phyloP scores from a whole-genome alignment of 2,113 vertebrate species.

The Tragelaphus imberbis region DNA sequence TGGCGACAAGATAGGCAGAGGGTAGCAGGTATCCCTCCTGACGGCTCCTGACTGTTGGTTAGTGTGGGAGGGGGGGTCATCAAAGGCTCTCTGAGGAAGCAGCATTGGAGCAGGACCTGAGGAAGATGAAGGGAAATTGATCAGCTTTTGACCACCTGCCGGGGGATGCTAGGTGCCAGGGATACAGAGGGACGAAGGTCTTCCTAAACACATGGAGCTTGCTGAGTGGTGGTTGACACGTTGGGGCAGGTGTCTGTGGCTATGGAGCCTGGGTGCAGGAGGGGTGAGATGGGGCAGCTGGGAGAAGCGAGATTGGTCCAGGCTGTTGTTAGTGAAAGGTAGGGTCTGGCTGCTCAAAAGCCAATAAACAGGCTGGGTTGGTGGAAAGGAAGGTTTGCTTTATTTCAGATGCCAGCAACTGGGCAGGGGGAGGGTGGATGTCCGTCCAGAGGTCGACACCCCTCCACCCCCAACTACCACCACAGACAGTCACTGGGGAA shows the following conservation, averaged over 20 bases:
- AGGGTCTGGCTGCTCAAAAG: neutral
- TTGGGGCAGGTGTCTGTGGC: neutral
- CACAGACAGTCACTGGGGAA: neutral
- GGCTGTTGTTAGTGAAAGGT: neutral
- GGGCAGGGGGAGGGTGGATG: neutral
- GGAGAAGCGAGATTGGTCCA: neutral
- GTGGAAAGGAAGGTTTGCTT: neutral
- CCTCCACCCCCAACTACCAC: neutral
- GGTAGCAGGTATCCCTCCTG: neutral
- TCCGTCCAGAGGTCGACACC: neutral
- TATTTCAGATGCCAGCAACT: neutral
- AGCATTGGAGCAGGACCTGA: neutral
- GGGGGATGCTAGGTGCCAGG: neutral
- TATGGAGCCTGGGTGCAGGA: neutral
- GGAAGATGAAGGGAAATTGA: too few relatives aligned
- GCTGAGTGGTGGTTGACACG: neutral
- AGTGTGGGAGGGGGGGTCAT: neutral
- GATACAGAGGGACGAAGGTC: neutral
- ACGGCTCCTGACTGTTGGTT: fast-evolving
- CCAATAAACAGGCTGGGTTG: neutral
- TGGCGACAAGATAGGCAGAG: neutral
- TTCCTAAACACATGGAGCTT: neutral
- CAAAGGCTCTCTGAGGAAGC: neutral
- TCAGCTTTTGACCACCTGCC: neutral
- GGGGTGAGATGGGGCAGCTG: neutral